A percentile compares a stretch with the other conserved stretches of the same genome.
Evolutionary conservation across 2,113 vertebrate species (phyloP).

Genomic region (Piaya cayana): DNA sequence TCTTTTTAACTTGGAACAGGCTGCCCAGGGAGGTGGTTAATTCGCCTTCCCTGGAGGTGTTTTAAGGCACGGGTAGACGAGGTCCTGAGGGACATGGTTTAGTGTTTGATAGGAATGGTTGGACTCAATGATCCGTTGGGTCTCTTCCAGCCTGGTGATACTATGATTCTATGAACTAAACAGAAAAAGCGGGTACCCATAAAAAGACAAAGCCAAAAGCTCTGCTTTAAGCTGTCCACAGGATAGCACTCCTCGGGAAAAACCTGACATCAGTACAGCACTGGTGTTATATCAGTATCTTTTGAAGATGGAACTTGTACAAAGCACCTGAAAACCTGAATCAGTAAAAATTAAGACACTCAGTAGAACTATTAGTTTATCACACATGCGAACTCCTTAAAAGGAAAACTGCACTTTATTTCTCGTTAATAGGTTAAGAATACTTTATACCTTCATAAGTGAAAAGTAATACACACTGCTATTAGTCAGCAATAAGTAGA

Average conservation of each 20-base stretch:
- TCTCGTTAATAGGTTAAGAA: not conserved
- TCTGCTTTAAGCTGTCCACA: not conserved
- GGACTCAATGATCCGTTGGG: too few relatives aligned
- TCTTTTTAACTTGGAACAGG: too few relatives aligned
- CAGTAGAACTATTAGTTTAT: not conserved
- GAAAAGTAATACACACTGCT: not conserved
- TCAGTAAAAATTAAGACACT: not conserved
- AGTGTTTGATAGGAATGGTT: too few relatives aligned
- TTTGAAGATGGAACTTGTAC: rapidly evolving
- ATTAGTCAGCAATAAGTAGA: not conserved
- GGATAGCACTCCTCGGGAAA: not conserved
- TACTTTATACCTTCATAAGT: not conserved
- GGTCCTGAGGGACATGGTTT: too few relatives aligned
- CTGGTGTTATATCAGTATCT: not conserved
- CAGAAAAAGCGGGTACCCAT: too few relatives aligned
- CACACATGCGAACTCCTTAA: not conserved
- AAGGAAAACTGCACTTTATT: not conserved
- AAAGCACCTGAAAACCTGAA: not conserved
- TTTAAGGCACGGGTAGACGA: too few relatives aligned
- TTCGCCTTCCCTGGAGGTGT: too few relatives aligned
- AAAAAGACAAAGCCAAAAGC: not conserved
- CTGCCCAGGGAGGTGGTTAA: too few relatives aligned
- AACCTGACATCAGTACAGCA: too few relatives aligned
- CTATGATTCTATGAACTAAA: too few relatives aligned
- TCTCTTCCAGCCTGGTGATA: too few relatives aligned